phyloP scores from a whole-genome alignment of 2,888 invertebrate species.

The Stenolophus ochropezus region DNA sequence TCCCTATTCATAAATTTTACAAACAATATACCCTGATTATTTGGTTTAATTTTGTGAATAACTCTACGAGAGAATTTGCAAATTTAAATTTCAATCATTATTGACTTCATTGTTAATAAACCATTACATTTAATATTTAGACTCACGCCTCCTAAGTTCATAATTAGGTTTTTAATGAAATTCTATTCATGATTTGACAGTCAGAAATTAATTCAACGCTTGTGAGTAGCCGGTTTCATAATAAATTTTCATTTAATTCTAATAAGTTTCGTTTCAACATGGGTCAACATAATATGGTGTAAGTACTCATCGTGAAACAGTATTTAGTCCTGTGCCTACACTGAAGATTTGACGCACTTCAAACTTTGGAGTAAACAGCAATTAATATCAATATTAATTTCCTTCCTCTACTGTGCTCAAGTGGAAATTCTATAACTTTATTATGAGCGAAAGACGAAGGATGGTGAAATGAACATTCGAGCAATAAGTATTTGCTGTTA shows the following conservation, averaged over 20 bases:
- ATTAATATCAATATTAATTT: not conserved
- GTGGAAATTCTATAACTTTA: too few species aligned
- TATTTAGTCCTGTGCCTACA: not conserved
- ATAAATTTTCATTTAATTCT: not conserved
- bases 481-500: too few species aligned
- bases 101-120: not conserved
- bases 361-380: not conserved
- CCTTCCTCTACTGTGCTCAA: too few species aligned
- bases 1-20: not conserved
- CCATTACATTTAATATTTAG: not conserved
- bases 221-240: not conserved
- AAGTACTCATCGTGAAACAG: not conserved
- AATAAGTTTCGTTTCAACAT: not conserved
- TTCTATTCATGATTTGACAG: not conserved
- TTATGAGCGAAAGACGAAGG: too few species aligned
- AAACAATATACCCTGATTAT: not conserved
- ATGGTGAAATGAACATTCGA: too few species aligned
- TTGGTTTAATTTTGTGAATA: not conserved
- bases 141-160: not conserved
- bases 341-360: not conserved
- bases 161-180: not conserved
- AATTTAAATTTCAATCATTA: not conserved
- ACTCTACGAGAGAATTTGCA: not conserved
- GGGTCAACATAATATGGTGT: too few species aligned
- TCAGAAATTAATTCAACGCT: not conserved